Evolutionary conservation across 2,113 vertebrate species (phyloP), one percentile per base, ranked within the genome.

Genomic region (Platichthys stellatus): DNA sequence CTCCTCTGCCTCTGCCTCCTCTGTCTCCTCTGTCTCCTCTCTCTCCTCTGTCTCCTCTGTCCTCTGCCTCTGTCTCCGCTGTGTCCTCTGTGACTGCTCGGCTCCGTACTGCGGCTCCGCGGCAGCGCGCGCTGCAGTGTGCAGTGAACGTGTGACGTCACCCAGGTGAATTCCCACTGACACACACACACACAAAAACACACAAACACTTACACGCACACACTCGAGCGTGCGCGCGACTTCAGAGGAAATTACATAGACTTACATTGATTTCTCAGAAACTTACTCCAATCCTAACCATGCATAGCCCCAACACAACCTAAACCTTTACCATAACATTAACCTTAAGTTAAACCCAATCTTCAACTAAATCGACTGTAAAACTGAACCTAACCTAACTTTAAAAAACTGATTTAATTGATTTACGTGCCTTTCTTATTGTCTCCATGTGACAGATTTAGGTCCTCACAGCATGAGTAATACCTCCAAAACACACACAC

Each of bases 61-160:
- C 54, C 12, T 21, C 21, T 57, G n/a, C 9, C 47, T 49, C 17
- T 21, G 9, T 18, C 40, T 13, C 40, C 38, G 11, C 38, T 40
- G 38, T 13, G 11, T 28, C 10, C 12, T 20, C 28, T 15, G 35
- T 11, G 21, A 0, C 15, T n/a, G 35, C 1, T 24, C 24, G 65
- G 3, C 31, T 21, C 26, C 35, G 20, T 1, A 15, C 69, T 15
- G 63, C 31, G 6, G 68, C 72, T 82, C 66, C 35, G 0, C 10
- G 21, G 65, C 28, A 26, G 65, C 57, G 78, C 64, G 79, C 21
- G 18, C 15, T 17, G 57, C 69, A 23, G 13, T 51, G 76, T 47
- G 78, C 10, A 69, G 66, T 21, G 9, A 11, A 4, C 17, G 40
- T 18, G 81, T 93, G 92, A 92, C 92, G 92, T 92, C 88, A 89